Evolutionary conservation across 2,113 vertebrate genomes (phyloP).

Genomic region (Psilopogon haemacephalus): DNA sequence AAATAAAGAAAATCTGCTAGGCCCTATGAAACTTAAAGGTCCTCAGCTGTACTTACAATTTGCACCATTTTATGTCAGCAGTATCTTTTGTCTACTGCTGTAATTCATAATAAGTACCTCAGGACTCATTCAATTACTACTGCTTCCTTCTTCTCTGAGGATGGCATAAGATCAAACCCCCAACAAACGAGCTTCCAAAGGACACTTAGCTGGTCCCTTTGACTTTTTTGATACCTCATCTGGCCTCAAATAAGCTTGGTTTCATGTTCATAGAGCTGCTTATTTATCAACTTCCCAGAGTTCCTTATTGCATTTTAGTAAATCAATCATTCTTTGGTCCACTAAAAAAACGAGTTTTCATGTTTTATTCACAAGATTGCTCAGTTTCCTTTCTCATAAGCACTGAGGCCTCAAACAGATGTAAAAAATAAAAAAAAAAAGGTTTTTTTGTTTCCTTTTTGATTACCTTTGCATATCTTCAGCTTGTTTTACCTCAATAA

Average conservation of each 20-base stretch:
- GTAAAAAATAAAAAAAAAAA: neutral
- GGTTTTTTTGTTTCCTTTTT: neutral
- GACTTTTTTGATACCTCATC: neutral
- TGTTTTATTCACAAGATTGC: neutral
- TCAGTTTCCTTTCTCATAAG: neutral
- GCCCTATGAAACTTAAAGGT: neutral
- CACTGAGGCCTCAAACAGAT: neutral
- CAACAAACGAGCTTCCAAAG: neutral
- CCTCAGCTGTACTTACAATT: neutral
- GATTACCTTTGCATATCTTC: neutral
- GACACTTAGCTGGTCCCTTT: neutral
- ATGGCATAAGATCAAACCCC: neutral
- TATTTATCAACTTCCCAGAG: neutral
- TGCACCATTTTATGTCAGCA: neutral
- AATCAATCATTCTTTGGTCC: neutral
- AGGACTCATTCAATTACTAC: neutral
- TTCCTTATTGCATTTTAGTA: neutral
- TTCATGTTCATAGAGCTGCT: neutral
- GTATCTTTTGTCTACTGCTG: neutral
- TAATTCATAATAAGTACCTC: neutral
- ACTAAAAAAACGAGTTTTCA: neutral
- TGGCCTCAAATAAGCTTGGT: neutral
- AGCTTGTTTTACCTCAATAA: neutral
- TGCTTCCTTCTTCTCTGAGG: neutral
- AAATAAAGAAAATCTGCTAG: slow-evolving; percentile 4